A percentile compares a stretch with the other conserved stretches of the same genome.
These are phyloP conservation scores for Tubulanus polymorphus DNA, from an alignment of 2,888 invertebrate species.

Conservation along the genomic window DNA sequence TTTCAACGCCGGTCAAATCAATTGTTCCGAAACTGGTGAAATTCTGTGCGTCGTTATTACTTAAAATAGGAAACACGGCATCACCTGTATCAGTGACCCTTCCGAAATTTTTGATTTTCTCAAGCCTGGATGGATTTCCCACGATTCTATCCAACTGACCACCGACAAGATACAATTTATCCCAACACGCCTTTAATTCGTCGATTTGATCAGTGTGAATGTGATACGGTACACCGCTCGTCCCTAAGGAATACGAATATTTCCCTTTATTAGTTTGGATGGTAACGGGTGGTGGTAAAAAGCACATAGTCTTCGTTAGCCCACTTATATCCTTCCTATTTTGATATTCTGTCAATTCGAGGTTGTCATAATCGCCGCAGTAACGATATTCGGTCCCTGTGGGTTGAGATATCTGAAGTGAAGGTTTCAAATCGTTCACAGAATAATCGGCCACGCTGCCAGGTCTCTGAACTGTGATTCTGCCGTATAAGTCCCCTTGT, in stretches of 20 bases:
- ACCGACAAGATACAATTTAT: neutral
- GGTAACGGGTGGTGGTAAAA: neutral
- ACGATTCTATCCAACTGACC: slow-evolving; percentile 1
- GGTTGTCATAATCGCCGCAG: slow-evolving; percentile 1
- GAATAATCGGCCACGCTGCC: neutral
- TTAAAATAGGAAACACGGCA: slow-evolving; percentile 1
- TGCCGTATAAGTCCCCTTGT: neutral
- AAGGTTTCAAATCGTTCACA: slow-evolving; percentile 1
- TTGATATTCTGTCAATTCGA: neutral
- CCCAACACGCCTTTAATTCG: neutral
- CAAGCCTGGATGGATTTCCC: neutral
- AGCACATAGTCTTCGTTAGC: neutral
- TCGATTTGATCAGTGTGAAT: neutral
- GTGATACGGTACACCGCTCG: neutral
- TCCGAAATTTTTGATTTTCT: neutral
- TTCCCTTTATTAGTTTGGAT: neutral
- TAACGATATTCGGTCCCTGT: neutral
- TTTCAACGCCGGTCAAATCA: neutral
- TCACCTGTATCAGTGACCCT: neutral
- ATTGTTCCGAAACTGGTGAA: neutral
- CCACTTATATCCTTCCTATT: neutral
- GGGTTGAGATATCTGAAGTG: neutral
- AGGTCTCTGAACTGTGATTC: neutral
- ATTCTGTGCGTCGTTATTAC: neutral
- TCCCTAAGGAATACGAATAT: neutral